Evolutionary conservation across 2,113 vertebrate genomes (phyloP), one percentile per base, ranked within the genome.

Genomic region (Nothocercus nigrocapillus): DNA sequence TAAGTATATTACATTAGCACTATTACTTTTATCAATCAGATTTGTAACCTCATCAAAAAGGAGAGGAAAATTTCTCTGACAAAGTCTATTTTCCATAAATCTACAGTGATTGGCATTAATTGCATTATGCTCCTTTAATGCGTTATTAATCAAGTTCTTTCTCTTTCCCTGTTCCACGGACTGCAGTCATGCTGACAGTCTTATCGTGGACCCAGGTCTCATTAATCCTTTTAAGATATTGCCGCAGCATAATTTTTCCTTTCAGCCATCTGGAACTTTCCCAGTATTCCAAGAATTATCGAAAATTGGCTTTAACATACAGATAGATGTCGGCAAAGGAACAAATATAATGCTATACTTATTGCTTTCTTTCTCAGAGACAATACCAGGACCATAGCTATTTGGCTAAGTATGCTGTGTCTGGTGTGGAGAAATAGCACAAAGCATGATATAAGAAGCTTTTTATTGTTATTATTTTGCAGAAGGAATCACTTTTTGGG

Each of bases 21-120:
- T 79, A 87, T 94, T 89, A 92, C 78, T 94, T 94, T 89, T 72
- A 82, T 92, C 70, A 87, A 83, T 92, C 74, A 92, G 69, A 78
- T 87, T 87, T 89, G 87, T 94, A 87, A 94, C 70, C 74, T 93
- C 86, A 90, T 94, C 58, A 76, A 82, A 94, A 91, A 84, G 85
- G 53, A 84, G 21, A 82, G 51, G 64, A 93, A 68, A 93, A 83
- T 74, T 89, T 70, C 63, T 90, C 76, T 91, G 87, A 91, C 89
- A 93, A 42, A 85, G 5, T 67, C 72, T 67, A 27, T 95, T 93
- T 94, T 93, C 78, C 72, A 93, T 91, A 93, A 93, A 93, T 80
- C 64, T 64, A 90, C 34, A 12, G 12, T 27, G 42, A 88, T 40
- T 88, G 72, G 14, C 82, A 77, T 95, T 97, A 94, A 96, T 95